Conservation (phyloP, 2,113 vertebrate genomes). For the Cochlearius cochlearius region DNA sequence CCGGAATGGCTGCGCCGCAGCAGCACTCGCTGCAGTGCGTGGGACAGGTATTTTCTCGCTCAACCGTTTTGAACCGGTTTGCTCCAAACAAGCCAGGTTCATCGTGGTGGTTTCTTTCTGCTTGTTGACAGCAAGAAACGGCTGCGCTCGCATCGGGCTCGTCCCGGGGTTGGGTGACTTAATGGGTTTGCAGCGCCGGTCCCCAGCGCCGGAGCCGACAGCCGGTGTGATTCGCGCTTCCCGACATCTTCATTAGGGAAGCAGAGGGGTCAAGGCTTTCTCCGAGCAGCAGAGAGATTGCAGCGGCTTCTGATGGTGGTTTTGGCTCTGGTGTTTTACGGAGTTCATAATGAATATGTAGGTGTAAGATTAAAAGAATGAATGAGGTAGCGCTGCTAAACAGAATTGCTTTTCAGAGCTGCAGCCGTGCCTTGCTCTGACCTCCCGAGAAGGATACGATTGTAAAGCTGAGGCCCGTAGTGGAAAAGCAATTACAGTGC, state of each 20-base stretch:
- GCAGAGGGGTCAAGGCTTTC: neutral
- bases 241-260: neutral
- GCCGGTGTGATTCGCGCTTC: neutral
- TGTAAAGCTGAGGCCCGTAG: neutral
- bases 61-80: accelerated
- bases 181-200: neutral
- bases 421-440: slow-evolving; percentile 41
- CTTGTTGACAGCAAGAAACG: neutral
- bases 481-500: slow-evolving; percentile 38
- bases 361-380: slow-evolving; percentile 65
- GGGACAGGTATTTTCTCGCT: neutral
- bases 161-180: neutral
- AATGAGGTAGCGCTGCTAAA: neutral
- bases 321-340: neutral
- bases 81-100: neutral
- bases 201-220: neutral
- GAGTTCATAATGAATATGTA: slow-evolving; percentile 47
- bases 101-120: accelerated
- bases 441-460: slow-evolving; percentile 65
- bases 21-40: accelerated
- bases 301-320: neutral
- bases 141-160: accelerated
- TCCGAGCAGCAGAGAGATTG: neutral
- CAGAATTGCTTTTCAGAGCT: slow-evolving; percentile 9
- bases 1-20: accelerated